phyloP scores from a whole-genome alignment of 2,888 invertebrate species.

The Blastobasis lacticolella region DNA sequence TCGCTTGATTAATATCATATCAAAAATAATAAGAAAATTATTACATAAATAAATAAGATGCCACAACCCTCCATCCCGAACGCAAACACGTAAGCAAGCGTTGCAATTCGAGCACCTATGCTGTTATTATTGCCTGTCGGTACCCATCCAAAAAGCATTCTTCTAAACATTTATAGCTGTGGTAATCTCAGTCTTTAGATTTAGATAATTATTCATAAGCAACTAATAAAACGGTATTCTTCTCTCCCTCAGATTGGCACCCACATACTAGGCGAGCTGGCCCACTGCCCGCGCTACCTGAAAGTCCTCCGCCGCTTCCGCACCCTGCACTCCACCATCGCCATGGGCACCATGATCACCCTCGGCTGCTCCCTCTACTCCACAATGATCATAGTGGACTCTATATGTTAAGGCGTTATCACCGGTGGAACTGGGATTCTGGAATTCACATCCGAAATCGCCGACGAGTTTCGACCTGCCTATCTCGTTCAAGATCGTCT shows the following conservation, averaged over 20 bases:
- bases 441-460: not conserved
- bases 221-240: not conserved
- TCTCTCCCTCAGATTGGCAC: slow-evolving; percentile 75
- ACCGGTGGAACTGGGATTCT: not conserved
- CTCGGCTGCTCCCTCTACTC: slow-evolving; percentile 65
- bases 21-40: too few species aligned
- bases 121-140: too few species aligned
- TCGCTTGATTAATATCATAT: too few species aligned
- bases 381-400: slow-evolving; percentile 62
- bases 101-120: too few species aligned
- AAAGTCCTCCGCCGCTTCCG: slow-evolving; percentile 84
- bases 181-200: too few species aligned
- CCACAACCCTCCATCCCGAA: too few species aligned
- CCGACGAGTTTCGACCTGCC: not conserved
- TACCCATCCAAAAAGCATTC: too few species aligned
- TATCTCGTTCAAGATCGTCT: not conserved
- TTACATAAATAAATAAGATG: too few species aligned
- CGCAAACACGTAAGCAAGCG: too few species aligned
- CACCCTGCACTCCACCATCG: slow-evolving; percentile 83
- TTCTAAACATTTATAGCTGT: too few species aligned
- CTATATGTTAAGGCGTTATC: slow-evolving; percentile 39
- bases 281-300: slow-evolving; percentile 86
- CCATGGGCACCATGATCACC: slow-evolving; percentile 83
- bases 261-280: slow-evolving; percentile 80
- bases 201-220: not conserved